These are phyloP conservation scores for Apocrypta bakeri DNA, from an alignment of 1,140 invertebrate species.

Conservation along the genomic window DNA sequence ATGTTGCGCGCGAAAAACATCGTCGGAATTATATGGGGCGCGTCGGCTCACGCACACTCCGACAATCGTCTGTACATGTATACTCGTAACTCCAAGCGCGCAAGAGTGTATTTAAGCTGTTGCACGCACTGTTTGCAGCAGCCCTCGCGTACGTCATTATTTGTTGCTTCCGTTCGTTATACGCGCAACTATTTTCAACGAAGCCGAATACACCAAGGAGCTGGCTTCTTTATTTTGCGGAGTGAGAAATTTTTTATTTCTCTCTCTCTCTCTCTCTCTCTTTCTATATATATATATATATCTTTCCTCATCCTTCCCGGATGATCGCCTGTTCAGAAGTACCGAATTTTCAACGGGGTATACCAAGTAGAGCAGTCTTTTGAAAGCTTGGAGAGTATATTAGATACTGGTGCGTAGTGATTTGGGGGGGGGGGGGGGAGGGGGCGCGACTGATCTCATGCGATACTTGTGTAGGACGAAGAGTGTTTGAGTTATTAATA, in stretches of 20 bases:
- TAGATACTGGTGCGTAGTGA: background rate
- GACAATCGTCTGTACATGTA: conserved; percentile 50
- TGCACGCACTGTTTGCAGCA: conserved; percentile 70
- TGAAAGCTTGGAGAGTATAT: background rate
- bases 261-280: no score
- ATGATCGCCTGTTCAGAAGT: conserved; percentile 58
- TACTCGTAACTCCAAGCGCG: background rate
- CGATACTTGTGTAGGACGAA: background rate
- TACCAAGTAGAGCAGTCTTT: background rate
- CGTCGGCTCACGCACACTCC: conserved; percentile 56
- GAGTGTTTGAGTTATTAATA: conserved; percentile 60
- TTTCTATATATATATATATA: no score
- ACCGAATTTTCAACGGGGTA: conserved; percentile 63
- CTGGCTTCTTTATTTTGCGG: conserved; percentile 37
- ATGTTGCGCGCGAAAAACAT: conserved; percentile 43
- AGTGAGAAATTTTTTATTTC: no score
- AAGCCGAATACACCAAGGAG: conserved; percentile 7
- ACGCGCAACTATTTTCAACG: conserved; percentile 66
- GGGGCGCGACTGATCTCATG: background rate
- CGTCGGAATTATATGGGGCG: conserved; percentile 72
- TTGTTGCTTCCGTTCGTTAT: conserved; percentile 71
- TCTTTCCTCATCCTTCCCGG: no score
- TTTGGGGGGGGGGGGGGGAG: background rate
- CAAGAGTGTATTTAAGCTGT: conserved; percentile 49
- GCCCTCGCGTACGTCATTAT: conserved; percentile 62